Evolutionary conservation across 2,797 vertebrate genomes (phyloP), one percentile per base, ranked within the genome.

Genomic region (Hydrophis major): DNA sequence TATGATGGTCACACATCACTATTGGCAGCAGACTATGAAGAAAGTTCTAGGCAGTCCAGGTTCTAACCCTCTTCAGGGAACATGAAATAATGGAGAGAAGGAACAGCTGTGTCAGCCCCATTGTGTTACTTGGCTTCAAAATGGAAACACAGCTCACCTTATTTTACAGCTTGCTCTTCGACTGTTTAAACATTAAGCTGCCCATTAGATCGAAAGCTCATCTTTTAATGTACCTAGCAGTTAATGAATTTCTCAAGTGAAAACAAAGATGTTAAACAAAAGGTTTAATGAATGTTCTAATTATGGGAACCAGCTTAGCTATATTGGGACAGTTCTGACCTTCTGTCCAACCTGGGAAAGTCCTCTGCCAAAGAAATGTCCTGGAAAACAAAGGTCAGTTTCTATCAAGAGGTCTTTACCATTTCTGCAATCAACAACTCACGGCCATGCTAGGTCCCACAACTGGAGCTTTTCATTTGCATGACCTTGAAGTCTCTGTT

Each of bases 211-310:
- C 92, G 91, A 86, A 94, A 95, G 93, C 63, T 69, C 89, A 37
- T 93, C 42, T 92, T 94, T 93, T 96, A 50, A 93, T 95, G 42
- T 63, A 4, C 69, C 7, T 90, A 93, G 88, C 56, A 90, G 89
- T 93, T 95, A 96, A 94, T 95, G 90, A 94, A 42, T 93, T 93
- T 95, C 88, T 95, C 90, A 93, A 96, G 96, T 94, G 47, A 96
- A 95, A 96, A 89, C 56, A 90, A 59, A 6, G 42, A 89, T 32
- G 89, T 95, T 96, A 96, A 94, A 92, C 86, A 91, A 78, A 91
- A 90, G 94, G 4, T 92, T 94, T 94, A 94, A 90, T 0, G 0
- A 91, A 87, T 87, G 47, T 61, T 96, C 95, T 95, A 95, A 95
- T 92, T 93, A 92, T 89, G 83, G 78, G 89, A 93, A 94, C 56